Conservation (phyloP, 2,888 invertebrate genomes). For the Exephanes ischioxanthus region DNA sequence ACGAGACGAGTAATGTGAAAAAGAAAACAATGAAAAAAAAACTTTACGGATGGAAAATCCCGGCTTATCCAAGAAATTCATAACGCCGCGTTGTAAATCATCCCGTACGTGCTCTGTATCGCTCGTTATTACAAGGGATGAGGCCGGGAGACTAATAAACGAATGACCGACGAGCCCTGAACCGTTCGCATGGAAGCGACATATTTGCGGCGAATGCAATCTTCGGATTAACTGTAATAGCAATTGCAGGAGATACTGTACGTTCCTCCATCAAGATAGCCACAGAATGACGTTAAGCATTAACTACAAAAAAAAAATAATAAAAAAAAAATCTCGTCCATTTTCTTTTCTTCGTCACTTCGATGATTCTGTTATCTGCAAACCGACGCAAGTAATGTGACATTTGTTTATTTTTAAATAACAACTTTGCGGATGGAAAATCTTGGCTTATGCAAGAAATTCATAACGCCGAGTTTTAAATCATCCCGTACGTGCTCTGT, state of each 20-base stretch:
- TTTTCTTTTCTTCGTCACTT: background rate
- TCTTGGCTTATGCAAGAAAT: background rate
- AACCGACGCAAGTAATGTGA: too few species aligned
- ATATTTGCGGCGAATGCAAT: constrained; percentile 14
- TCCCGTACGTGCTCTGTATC: background rate
- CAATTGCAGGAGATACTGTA: background rate
- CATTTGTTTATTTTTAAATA: too few species aligned
- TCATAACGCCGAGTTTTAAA: constrained; percentile 12
- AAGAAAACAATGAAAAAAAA: background rate
- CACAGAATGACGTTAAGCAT: background rate
- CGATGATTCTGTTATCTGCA: background rate
- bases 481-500: background rate
- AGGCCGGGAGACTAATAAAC: constrained; percentile 21
- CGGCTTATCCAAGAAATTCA: background rate
- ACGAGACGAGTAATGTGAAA: too few species aligned
- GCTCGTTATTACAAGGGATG: constrained; percentile 28
- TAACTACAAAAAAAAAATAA: background rate
- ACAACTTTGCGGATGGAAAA: background rate
- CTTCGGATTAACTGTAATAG: background rate
- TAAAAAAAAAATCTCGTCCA: background rate
- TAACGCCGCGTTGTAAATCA: constrained; percentile 5
- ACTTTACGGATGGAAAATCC: background rate
- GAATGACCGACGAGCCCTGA: constrained; percentile 28
- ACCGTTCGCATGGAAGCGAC: constrained; percentile 12
- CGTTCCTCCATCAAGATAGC: background rate